Evolutionary conservation across 2,113 vertebrate species (phyloP), one percentile per base, ranked within the genome.

Genomic region (Nannospalax galili): DNA sequence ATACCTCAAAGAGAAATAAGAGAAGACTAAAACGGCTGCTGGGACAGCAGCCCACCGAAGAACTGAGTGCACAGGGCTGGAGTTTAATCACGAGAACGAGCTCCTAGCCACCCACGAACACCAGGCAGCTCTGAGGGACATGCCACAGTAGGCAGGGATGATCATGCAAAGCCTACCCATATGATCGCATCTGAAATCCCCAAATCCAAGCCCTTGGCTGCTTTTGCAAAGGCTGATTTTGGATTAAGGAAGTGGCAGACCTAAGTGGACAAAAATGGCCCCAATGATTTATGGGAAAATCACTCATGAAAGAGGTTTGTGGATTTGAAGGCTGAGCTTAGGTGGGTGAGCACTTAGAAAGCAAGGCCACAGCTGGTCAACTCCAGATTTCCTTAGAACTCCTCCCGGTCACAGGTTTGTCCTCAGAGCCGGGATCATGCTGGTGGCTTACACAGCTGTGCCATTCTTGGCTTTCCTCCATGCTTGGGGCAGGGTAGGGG

Each of bases 141-240:
- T 26, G 22, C n/a, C 93, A 17, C 0, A 0, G 73, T 3, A 30
- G 75, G 42, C 28, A n/a, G 9, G 7, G 8, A 58, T 0, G 16
- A 8, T 15, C 16, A 26, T 1, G 48, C 40, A 92, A 70, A 91
- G 30, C 86, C 73, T 17, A 11, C 45, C 91, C 85, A 75, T 24
- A 3, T 72, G 94, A 95, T 52, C 52, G 35, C 4, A 19, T 95
- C 19, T 73, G 60, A 84, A 97, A 95, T 60, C 52, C 77, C 89
- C 37, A 86, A 85, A 95, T 52, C 81, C 62, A 79, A 60, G 65
- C 67, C 24, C 72, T 80, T 72, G 78, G 70, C 91, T n/a, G 90
- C 91, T 64, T 84, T 48, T 22, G 10, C 22, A 85, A 92, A 91
- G 69, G 62, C 28, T 73, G 84, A 48, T 14, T 84, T 11, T 10